Conservation (phyloP, 2,797 vertebrate genomes). For the Molothrus ater region DNA sequence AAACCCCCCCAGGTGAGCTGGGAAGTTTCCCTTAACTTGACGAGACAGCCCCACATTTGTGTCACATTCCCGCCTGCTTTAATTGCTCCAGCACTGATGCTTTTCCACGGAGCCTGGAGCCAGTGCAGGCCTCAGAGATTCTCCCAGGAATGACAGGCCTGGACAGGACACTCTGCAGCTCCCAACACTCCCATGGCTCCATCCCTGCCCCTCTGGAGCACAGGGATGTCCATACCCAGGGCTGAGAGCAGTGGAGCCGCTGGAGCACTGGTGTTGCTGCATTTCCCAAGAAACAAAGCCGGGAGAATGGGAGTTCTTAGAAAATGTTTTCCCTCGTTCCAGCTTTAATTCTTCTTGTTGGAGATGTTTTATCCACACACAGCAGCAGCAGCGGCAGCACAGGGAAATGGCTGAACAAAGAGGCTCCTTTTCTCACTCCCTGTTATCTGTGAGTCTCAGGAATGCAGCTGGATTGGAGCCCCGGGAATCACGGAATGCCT, state of each 20-base stretch:
- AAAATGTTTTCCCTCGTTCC: background rate
- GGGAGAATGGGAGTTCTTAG: background rate
- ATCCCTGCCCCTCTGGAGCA: background rate
- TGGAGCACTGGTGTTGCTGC: rapidly evolving
- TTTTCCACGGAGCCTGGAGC: background rate
- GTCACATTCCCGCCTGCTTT: background rate
- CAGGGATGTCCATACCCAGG: rapidly evolving
- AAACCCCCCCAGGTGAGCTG: background rate
- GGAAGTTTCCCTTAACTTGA: background rate
- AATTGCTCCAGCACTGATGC: background rate
- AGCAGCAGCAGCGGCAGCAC: background rate
- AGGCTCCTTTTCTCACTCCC: background rate
- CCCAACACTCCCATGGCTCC: background rate
- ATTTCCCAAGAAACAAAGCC: background rate
- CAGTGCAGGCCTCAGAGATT: background rate
- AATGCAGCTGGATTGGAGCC: background rate
- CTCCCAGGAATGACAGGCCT: background rate
- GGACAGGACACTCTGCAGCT: background rate
- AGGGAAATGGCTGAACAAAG: constrained; percentile 39
- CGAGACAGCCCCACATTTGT: constrained; percentile 26
- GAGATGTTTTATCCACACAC: background rate
- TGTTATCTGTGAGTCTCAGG: constrained; percentile 26
- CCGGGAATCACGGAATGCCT: background rate
- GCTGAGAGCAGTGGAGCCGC: background rate
- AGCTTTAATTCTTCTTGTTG: background rate